A percentile compares a stretch with the other conserved stretches of the same genome.
These are phyloP conservation scores for Emberiza fucata DNA, from an alignment of 2,113 vertebrate species.

Conservation along the genomic window DNA sequence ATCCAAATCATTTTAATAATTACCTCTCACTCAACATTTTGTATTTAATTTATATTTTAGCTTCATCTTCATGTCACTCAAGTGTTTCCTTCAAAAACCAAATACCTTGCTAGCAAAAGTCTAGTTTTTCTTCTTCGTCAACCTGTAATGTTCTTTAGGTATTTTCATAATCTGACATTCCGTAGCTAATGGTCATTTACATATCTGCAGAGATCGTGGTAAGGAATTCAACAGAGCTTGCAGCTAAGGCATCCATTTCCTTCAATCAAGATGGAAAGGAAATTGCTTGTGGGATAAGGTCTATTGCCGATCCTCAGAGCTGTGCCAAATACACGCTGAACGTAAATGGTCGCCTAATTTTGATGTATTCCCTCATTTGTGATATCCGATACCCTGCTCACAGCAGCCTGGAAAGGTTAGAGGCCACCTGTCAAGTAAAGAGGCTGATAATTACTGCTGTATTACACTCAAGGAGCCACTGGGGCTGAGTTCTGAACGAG, in stretches of 20 bases:
- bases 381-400: neutral
- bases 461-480: neutral
- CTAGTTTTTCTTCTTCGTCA: neutral
- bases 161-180: conserved; percentile 58
- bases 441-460: neutral
- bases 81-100: conserved; percentile 54
- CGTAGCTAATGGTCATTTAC: conserved; percentile 48
- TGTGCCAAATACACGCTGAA: neutral
- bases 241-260: neutral
- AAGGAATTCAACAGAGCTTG: conserved; percentile 10
- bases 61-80: conserved; percentile 8
- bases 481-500: neutral
- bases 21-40: conserved; percentile 46
- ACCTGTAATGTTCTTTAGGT: conserved; percentile 26
- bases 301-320: neutral
- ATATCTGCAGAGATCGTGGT: neutral
- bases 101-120: conserved; percentile 24
- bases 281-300: conserved; percentile 24
- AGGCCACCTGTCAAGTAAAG: neutral
- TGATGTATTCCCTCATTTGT: neutral
- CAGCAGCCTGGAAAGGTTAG: neutral
- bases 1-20: conserved; percentile 61
- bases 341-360: conserved; percentile 18
- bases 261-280: conserved; percentile 15
- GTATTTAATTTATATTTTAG: conserved; percentile 54